Evolutionary conservation across 2,797 vertebrate genomes (phyloP), one percentile per base, ranked within the genome.

Genomic region (Euphonia xanthogaster): DNA sequence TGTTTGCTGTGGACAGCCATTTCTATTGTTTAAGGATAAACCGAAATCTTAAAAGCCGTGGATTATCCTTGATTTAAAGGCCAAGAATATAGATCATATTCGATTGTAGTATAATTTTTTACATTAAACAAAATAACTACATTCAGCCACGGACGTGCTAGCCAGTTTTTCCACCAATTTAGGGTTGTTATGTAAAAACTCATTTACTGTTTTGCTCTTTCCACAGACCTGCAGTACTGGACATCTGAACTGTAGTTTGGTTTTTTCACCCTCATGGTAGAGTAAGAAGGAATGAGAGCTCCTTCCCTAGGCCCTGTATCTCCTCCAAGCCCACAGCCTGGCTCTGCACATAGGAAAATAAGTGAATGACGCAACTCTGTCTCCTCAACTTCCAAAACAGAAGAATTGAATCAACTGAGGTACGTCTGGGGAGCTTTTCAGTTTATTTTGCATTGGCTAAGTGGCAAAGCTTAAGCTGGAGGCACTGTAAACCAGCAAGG

Each of bases 11-110:
- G 48, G 42, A 45, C 30, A 83, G 73, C 25, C 55, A 68, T 95
- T 89, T 92, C n/a, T 86, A 90, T 70, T 65, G 14, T 81, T 92
- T 78, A 72, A 89, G 51, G 37, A 48, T 44, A 89, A 85, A 79
- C 22, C 57, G 79, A 93, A 89, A 65, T 90, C 28, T 63, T 82
- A 60, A 42, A 93, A 91, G 30, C 42, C 8, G 16, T n/a, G 48
- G 45, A 61, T 90, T 88, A 54, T 71, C 28, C 40, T 85, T 72
- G 16, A 68, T 88, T 88, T 87, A 83, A 91, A 92, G 76, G 84
- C 54, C 79, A 85, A 80, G 55, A 77, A 72, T 78, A 91, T 73
- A 93, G 70, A 75, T 78, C 25, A 39, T 14, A 47, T 40, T n/a
- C 15, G 83, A 65, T 45, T 23, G 23, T 22, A 61, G 13, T 53